Evolutionary conservation across 2,113 vertebrate genomes (phyloP).

Genomic region (Catharus minimus): DNA sequence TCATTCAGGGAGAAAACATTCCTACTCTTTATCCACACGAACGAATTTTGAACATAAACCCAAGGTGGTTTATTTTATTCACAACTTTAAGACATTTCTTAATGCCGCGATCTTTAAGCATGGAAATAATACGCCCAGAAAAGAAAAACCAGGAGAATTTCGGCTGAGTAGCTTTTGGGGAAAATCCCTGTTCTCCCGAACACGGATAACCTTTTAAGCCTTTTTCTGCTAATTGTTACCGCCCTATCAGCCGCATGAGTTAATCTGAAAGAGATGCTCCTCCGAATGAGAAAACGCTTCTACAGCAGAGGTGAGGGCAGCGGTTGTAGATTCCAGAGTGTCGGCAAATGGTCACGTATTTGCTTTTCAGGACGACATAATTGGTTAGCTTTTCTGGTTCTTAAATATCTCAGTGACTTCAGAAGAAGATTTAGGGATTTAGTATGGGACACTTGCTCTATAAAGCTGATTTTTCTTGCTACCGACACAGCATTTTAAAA

Average conservation of each 20-base stretch:
- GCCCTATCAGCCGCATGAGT: conserved; percentile 8
- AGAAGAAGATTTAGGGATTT: not conserved
- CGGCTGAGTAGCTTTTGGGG: not conserved
- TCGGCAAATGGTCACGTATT: not conserved
- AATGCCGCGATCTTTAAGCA: not conserved
- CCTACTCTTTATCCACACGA: not conserved
- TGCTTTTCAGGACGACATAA: not conserved
- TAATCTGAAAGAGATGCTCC: conserved; percentile 15
- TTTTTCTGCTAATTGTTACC: not conserved
- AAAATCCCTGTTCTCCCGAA: not conserved
- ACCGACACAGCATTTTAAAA: not conserved
- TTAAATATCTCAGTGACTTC: not conserved
- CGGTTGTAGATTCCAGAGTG: not conserved
- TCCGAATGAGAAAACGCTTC: not conserved
- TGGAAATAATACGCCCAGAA: not conserved
- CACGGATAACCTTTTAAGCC: not conserved
- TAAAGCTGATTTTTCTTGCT: not conserved
- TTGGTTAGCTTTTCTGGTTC: not conserved
- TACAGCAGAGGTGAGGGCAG: not conserved
- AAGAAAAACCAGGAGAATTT: not conserved
- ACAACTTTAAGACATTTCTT: not conserved
- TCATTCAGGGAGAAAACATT: not conserved
- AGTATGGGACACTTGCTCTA: not conserved
- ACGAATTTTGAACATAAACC: not conserved
- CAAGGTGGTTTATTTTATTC: not conserved